Evolutionary conservation across 2,888 invertebrate genomes (phyloP), one percentile per base, ranked within the genome.

Genomic region (Meliscaeva auricollis): DNA sequence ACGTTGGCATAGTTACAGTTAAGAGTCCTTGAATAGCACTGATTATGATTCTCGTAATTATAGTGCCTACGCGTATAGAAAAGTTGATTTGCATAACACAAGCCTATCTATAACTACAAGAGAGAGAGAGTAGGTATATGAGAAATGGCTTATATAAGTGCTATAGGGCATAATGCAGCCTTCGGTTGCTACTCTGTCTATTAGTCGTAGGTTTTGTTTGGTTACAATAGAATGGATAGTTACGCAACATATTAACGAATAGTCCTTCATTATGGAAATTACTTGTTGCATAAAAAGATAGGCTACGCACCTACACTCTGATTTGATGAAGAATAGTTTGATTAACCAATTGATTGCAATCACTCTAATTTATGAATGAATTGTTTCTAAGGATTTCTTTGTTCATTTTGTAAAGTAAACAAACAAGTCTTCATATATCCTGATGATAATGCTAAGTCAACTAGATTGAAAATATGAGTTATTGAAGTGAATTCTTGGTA

Each of bases 1-100:
- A 26, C 26, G 4, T 26, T 26, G 26, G 60, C 41, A 60, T 26
- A 26, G 60, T 60, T 60, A 44, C 26, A 60, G n/a, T 41, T 26
- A 9, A 38, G 48, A 41, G 69, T 60, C 73, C 69, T 75, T 66
- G 52, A 58, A 38, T 66, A 70, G 64, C 60, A 68, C 70, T 80
- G 84, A 85, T 85, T 80, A 85, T 76, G 84, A 80, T 69, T 72
- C 72, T 44, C 48, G 35, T 50, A 76, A 75, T 84, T 75, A 80
- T 76, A 66, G 80, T 62, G 66, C 74, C 41, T 72, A 76, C 66
- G 80, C 72, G 46, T 60, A 72, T 72, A 48, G 48, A 35, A n/a
- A 13, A 50, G 48, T 56, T 26, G 17, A 80, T 85, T 72, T 80
- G 84, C 76, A 80, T 73, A 76, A 68, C 56, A 62, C 56, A 5